phyloP scores from a whole-genome alignment of 2,797 vertebrate species.

The Steatocranus sp. region DNA sequence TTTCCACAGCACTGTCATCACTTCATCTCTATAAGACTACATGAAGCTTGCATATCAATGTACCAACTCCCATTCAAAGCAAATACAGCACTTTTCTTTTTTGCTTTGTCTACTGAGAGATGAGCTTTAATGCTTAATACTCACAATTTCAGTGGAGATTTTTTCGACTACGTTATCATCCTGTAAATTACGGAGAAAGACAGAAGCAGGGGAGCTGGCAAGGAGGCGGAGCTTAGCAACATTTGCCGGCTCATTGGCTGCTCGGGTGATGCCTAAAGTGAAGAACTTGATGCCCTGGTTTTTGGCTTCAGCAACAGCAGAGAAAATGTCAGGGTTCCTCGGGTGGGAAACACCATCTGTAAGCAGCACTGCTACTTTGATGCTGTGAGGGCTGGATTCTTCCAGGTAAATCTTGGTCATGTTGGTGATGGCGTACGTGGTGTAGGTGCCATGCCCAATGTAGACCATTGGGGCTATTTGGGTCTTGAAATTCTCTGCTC shows the following conservation, averaged over 20 bases:
- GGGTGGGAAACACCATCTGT: conserved; percentile 87
- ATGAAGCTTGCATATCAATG: conserved; percentile 27
- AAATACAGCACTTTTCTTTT: neutral
- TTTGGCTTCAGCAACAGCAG: conserved; percentile 86
- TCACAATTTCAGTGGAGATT: conserved; percentile 83
- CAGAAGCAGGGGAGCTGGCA: conserved; percentile 81
- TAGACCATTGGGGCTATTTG: conserved; percentile 78
- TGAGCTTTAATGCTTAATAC: conserved; percentile 64
- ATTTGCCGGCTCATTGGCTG: conserved; percentile 82
- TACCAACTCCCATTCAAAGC: conserved; percentile 2
- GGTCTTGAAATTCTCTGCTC: conserved; percentile 81
- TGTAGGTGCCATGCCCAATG: conserved; percentile 90
- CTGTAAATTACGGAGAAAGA: conserved; percentile 85
- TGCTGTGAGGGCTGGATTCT: conserved; percentile 74
- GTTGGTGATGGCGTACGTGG: conserved; percentile 91
- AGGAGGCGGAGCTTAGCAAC: conserved; percentile 82
- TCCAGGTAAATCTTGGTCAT: conserved; percentile 86
- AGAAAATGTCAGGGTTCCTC: conserved; percentile 91
- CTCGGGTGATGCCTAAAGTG: conserved; percentile 83
- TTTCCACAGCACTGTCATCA: conserved; percentile 29
- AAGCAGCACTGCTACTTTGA: conserved; percentile 83
- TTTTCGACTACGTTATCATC: conserved; percentile 79
- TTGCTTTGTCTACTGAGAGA: conserved; percentile 10
- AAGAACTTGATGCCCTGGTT: conserved; percentile 88
- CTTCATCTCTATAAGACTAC: conserved; percentile 24